Base-by-base conservation (phyloP, 2,888 invertebrate genomes). In the Ditylenchus weischeri region DNA sequence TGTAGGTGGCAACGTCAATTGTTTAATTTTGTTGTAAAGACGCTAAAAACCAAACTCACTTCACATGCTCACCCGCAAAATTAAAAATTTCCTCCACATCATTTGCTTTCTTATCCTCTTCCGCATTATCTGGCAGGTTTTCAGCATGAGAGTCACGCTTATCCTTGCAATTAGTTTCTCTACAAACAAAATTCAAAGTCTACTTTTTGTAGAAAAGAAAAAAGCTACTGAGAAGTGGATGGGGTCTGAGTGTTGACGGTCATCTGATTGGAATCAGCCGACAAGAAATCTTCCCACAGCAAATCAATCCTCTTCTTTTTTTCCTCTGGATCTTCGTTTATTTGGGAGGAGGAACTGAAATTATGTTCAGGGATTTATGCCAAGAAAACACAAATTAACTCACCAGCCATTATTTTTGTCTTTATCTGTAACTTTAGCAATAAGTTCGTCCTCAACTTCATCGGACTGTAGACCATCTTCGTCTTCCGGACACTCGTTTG, bases 21-120 rank as follows among this genome's bases (percentile, higher is more conserved):
- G 29, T 29, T 29, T n/a, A n/a, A 29, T 29, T 4, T 29, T 29
- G 2, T 29, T 5, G 29, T 29, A 5, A 29, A 29, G 5, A 29
- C 29, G 29, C 29, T 29, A 29, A 15, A n/a, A 23, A 21, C 15
- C 18, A 57, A 57, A 57, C 64, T 59, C 85, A 81, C 89, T 84
- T 86, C 62, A 90, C 88, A 81, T 89, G 89, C 86, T 93, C 92
- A 11, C 92, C 92, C 51, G 92, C 92, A 87, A 92, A 92, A 80
- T 92, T 90, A 82, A 90, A 90, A 19, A 86, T 84, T 77, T 86
- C 83, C 43, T 43, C 43, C 43, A 43, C 43, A 43, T 13, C 13
- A 10, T 43, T 10, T 43, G 43, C 2, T 8, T 43, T 10, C 15
- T 43, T 10, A 2, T 43, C 43, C 43, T 43, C 43, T 43, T 43